Evolutionary conservation across 2,113 vertebrate species (phyloP), one percentile per base, ranked within the genome.

Genomic region (Hippocampus comes): DNA sequence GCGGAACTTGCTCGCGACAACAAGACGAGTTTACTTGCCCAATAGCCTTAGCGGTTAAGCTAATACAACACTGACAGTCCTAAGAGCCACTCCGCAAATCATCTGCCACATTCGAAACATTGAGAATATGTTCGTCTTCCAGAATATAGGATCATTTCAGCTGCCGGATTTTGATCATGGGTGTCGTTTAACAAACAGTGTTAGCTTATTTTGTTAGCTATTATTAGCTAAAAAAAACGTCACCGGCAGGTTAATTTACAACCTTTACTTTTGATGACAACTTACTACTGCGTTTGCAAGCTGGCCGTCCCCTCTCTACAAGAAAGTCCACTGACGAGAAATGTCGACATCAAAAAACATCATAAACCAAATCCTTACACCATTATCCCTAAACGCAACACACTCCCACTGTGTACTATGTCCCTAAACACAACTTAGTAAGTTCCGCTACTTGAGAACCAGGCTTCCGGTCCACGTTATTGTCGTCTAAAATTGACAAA

Each of bases 151-250:
- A 23, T 42, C 61, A 71, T 51, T 73, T 10, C 30, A 60, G 53
- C 43, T 27, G 68, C 38, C 66, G 46, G 84, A 80, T 79, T 83
- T 74, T 67, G 59, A 38, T 56, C 9, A 65, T 80, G 81, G 73
- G 76, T 75, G 73, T 68, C 79, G 68, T 81, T 76, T 3, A 60
- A 53, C 67, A 73, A 67, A 74, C 78, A 73, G 43, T 59, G 77
- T 79, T 86, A 86, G 83, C 86, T 46, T 30, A 68, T 78, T 65
- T 42, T 74, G 77, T 74, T 84, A 82, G 76, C 74, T 61, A 82
- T 82, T 89, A 90, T 82, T 89, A 90, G 88, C 89, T 84, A 84
- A 84, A 84, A 79, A 86, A 84, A 78, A 82, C 88, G 72, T 83
- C 68, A 78, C 76, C 71, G 75, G 70, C 71, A 60, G 7, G 63